Conservation (phyloP, 2,797 vertebrate genomes). For the Falco concolor region DNA sequence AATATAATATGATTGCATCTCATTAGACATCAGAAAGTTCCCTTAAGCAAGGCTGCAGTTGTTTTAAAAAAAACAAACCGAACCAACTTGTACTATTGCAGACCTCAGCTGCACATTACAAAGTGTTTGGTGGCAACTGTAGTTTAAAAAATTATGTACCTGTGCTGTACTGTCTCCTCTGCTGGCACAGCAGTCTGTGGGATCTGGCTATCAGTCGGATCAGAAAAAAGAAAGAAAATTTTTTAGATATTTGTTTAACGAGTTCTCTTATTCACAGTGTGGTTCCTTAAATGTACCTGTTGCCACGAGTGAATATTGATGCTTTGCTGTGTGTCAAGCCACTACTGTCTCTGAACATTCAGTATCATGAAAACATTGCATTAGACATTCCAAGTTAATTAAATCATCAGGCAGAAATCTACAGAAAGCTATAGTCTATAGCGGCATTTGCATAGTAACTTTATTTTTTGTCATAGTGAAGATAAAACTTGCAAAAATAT, state of each 20-base stretch:
- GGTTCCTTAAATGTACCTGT: not conserved
- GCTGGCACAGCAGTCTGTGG: not conserved
- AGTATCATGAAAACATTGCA: not conserved
- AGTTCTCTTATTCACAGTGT: not conserved
- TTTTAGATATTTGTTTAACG: not conserved
- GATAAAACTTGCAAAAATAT: not conserved
- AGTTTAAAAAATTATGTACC: not conserved
- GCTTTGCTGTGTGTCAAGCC: rapidly evolving
- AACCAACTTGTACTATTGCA: not conserved
- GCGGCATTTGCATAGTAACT: not conserved
- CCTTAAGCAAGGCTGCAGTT: not conserved
- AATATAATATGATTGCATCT: not conserved
- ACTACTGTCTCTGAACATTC: not conserved
- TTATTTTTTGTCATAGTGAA: not conserved
- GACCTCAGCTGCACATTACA: not conserved
- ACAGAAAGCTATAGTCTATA: not conserved
- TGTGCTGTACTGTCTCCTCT: not conserved
- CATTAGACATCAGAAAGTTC: not conserved
- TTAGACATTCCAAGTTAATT: not conserved
- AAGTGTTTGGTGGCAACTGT: not conserved
- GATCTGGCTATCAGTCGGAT: not conserved
- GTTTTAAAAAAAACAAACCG: not conserved
- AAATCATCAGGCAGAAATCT: not conserved
- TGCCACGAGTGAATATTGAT: not conserved
- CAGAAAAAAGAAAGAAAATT: not conserved